Conservation (phyloP, 2,797 vertebrate species). For the Protonibea diacanthus region DNA sequence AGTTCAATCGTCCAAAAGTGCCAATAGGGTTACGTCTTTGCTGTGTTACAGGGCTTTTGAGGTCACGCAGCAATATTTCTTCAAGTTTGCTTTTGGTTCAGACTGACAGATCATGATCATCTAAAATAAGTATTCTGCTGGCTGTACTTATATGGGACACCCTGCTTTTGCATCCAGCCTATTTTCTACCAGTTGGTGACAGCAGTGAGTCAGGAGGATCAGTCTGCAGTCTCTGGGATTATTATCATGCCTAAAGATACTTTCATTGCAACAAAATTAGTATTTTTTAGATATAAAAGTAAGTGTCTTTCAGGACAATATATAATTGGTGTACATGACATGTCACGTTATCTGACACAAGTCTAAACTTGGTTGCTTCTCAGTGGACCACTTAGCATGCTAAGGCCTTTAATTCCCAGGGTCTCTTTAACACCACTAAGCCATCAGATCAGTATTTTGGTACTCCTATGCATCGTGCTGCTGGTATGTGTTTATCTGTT, state of each 20-base stretch:
- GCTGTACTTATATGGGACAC: not conserved
- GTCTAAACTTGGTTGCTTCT: slow-evolving; percentile 3
- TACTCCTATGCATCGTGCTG: not conserved
- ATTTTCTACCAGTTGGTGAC: slow-evolving; percentile 40
- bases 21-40: slow-evolving; percentile 90
- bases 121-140: not conserved
- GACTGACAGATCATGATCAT: not conserved
- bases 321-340: not conserved
- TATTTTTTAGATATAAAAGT: no score
- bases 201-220: slow-evolving; percentile 50
- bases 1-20: slow-evolving; percentile 97
- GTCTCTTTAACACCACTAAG: slow-evolving; percentile 42
- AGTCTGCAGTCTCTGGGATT: not conserved
- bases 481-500: not conserved
- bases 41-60: slow-evolving; percentile 95
- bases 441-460: slow-evolving; percentile 33
- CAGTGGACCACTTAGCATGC: not conserved
- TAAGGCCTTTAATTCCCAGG: slow-evolving; percentile 14
- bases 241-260: not conserved
- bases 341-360: not conserved
- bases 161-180: not conserved
- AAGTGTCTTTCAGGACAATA: not conserved
- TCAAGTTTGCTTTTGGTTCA: slow-evolving; percentile 92
- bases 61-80: slow-evolving; percentile 98
- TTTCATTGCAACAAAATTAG: not conserved